These are phyloP conservation scores for Linnaemya vulpina DNA, from an alignment of 2,888 invertebrate genomes.

Conservation along the genomic window DNA sequence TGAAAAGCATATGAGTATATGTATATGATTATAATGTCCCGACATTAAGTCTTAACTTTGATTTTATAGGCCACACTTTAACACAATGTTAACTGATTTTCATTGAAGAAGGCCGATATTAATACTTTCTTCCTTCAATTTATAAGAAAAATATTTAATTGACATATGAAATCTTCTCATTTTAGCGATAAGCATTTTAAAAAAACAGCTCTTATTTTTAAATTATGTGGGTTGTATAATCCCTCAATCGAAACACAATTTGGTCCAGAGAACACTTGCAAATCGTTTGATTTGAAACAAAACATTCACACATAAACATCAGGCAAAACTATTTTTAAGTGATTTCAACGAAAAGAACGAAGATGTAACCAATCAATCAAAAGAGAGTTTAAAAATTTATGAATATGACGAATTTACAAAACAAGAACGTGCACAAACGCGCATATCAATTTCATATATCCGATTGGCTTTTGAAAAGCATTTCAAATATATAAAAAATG, in stretches of 20 bases:
- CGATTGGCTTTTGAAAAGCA: slow-evolving; percentile 12
- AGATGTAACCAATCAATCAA: slow-evolving; percentile 48
- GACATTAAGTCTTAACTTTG: too few relatives aligned
- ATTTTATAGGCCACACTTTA: too few relatives aligned
- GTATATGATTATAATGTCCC: too few relatives aligned
- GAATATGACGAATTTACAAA: slow-evolving; percentile 72
- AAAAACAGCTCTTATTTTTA: background rate
- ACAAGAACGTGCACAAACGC: slow-evolving; percentile 74
- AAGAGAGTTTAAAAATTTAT: slow-evolving; percentile 37
- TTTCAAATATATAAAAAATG: slow-evolving; percentile 54
- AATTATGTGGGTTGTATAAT: background rate
- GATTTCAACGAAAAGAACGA: slow-evolving; percentile 43
- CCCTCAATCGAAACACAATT: background rate
- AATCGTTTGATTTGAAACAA: slow-evolving; percentile 38
- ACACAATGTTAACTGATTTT: too few relatives aligned
- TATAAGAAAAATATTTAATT: too few relatives aligned
- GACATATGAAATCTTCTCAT: too few relatives aligned
- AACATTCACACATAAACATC: slow-evolving; percentile 4
- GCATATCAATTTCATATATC: slow-evolving; percentile 66
- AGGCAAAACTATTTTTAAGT: slow-evolving; percentile 38
- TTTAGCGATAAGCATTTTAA: too few relatives aligned
- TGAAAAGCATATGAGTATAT: too few relatives aligned
- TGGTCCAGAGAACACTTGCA: background rate
- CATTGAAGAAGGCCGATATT: too few relatives aligned
- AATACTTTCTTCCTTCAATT: too few relatives aligned